Conservation (phyloP, 1,140 invertebrate genomes). For the Ridgeia piscesae region DNA sequence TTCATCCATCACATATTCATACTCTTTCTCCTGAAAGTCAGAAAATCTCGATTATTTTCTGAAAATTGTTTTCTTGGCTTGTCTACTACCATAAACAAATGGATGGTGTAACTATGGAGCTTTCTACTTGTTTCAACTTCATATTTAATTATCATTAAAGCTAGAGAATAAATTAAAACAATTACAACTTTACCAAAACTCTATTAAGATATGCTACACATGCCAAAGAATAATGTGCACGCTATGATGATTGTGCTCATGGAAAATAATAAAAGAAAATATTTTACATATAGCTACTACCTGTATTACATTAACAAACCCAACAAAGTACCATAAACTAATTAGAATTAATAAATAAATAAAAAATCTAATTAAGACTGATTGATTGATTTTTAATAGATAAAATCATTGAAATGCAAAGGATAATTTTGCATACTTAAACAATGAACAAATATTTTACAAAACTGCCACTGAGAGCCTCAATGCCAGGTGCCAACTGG, state of each 20-base stretch:
- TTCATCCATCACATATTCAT: constrained; percentile 89
- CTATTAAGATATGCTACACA: neutral
- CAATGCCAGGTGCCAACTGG: no score
- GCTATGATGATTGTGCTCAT: no score
- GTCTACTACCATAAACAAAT: neutral
- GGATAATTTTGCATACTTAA: constrained; percentile 14
- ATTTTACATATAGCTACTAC: neutral
- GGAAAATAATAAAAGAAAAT: neutral
- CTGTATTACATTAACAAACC: neutral
- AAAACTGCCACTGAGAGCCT: no score
- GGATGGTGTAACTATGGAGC: neutral
- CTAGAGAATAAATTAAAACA: neutral
- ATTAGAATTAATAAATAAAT: constrained; percentile 8
- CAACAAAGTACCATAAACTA: neutral
- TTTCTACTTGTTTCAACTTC: neutral
- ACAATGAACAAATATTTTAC: neutral
- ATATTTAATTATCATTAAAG: neutral
- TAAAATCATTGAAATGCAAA: neutral
- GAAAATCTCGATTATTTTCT: neutral
- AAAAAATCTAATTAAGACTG: neutral
- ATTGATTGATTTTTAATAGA: neutral
- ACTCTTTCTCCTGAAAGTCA: constrained; percentile 68
- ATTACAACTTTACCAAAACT: neutral
- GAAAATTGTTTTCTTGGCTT: neutral
- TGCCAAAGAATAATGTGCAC: no score